Evolutionary conservation across 2,113 vertebrate genomes (phyloP).

Genomic region (Chinchilla lanigera): DNA sequence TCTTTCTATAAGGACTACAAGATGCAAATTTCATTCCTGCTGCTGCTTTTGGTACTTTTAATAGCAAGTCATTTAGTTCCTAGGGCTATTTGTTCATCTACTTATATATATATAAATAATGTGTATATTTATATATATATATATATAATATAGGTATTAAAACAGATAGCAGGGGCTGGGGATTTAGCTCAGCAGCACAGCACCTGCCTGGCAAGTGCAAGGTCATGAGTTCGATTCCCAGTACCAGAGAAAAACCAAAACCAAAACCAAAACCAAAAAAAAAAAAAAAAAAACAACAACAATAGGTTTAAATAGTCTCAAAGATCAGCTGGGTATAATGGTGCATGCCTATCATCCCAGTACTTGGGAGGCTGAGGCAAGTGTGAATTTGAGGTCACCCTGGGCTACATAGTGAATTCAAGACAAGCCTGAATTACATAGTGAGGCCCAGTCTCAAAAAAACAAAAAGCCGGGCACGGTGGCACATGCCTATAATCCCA

Average conservation of each 20-base stretch:
- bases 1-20: conserved; percentile 7
- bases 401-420: not conserved
- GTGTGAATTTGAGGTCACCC: not conserved
- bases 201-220: no score
- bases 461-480: not conserved
- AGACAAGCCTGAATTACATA: not conserved
- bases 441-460: not conserved
- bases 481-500: not conserved
- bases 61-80: not conserved
- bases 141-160: conserved; percentile 38
- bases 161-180: not conserved
- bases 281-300: no score
- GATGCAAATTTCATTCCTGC: not conserved
- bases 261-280: no score
- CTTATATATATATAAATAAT: not conserved
- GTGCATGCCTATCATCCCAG: not conserved
- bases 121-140: not conserved
- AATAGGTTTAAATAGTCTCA: not conserved
- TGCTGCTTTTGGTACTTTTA: not conserved
- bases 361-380: not conserved
- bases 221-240: no score
- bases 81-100: not conserved
- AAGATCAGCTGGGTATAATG: not conserved
- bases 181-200: no score
- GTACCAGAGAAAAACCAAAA: no score